Conservation (phyloP, 2,888 invertebrate species). For the Spisula solida region DNA sequence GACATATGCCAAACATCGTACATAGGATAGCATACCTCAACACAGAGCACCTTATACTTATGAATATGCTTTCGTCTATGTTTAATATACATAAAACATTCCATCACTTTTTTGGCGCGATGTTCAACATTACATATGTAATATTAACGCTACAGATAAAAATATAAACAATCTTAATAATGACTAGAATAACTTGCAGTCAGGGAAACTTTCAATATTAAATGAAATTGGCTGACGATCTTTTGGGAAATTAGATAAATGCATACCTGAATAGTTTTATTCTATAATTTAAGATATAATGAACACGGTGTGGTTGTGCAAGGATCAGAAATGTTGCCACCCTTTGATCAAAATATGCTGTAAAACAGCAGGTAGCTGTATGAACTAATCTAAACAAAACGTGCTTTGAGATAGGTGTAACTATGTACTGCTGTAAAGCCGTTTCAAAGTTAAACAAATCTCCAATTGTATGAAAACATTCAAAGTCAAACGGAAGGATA, state of each 20-base stretch:
- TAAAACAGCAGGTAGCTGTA: not conserved
- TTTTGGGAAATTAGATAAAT: conserved; percentile 7
- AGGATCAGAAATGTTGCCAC: not conserved
- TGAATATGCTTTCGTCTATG: not conserved
- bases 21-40: conserved; percentile 30
- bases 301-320: not conserved
- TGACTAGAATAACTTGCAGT: too few species aligned
- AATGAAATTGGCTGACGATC: not conserved
- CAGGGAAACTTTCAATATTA: not conserved
- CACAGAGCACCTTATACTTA: not conserved
- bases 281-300: not conserved
- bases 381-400: not conserved
- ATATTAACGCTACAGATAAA: not conserved
- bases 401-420: not conserved
- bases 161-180: not conserved
- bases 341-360: not conserved
- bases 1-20: conserved; percentile 17
- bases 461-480: conserved; percentile 1
- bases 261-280: not conserved
- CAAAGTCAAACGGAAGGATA: not conserved
- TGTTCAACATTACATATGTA: not conserved
- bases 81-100: not conserved
- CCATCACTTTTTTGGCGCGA: not conserved
- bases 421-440: not conserved
- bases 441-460: conserved; percentile 8